Percentiles rank a stretch among this genome's conserved stretches.
phyloP scores from a whole-genome alignment of 2,888 invertebrate species.

The Philonicus albiceps region DNA sequence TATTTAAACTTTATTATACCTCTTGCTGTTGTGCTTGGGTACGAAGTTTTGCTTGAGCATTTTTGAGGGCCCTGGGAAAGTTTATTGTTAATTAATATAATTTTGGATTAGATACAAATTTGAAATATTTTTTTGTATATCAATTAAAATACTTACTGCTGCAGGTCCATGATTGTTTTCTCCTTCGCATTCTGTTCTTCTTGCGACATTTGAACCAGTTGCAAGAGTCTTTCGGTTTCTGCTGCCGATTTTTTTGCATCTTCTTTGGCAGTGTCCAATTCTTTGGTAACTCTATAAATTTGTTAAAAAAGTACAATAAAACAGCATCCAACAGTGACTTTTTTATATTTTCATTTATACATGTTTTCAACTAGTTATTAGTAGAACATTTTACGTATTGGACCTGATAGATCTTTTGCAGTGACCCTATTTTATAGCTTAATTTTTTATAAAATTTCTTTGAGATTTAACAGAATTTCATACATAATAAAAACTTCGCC shows the following conservation, averaged over 20 bases:
- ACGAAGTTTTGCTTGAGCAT: slow-evolving; percentile 88
- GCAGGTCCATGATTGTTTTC: slow-evolving; percentile 89
- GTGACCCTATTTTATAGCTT: too few species aligned
- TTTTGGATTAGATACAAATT: background rate
- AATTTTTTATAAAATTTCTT: too few species aligned
- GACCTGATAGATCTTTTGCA: too few species aligned
- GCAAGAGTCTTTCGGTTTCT: slow-evolving; percentile 88
- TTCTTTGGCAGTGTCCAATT: slow-evolving; percentile 77
- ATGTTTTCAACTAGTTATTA: too few species aligned
- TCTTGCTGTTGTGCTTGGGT: slow-evolving; percentile 81
- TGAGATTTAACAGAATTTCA: too few species aligned
- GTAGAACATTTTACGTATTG: too few species aligned
- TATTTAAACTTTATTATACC: slow-evolving; percentile 52
- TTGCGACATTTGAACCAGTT: slow-evolving; percentile 91
- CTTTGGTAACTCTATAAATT: slow-evolving; percentile 61
- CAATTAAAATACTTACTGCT: slow-evolving; percentile 74
- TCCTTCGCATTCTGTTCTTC: slow-evolving; percentile 93
- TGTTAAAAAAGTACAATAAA: background rate
- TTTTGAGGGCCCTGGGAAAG: slow-evolving; percentile 81
- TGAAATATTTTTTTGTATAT: background rate
- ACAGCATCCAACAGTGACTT: too few species aligned
- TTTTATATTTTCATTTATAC: too few species aligned
- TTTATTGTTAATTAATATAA: background rate
- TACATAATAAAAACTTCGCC: too few species aligned
- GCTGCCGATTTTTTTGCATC: slow-evolving; percentile 82